phyloP scores from a whole-genome alignment of 2,888 invertebrate species.

The Tethea ocularis region DNA sequence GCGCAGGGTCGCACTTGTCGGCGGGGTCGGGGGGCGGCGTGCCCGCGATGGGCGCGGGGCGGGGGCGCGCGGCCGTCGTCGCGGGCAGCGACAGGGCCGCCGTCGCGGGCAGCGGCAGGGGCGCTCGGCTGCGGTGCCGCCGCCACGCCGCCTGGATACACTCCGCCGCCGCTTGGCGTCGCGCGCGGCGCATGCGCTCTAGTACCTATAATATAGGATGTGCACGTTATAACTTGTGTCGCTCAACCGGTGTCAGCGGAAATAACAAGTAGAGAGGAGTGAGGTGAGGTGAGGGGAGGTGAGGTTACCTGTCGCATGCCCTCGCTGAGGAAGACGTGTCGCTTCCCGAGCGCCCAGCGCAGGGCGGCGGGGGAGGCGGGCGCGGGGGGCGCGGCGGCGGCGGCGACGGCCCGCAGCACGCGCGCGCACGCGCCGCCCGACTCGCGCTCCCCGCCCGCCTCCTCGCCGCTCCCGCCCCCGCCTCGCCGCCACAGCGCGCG shows the following conservation, averaged over 20 bases:
- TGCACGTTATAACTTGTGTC: too few species aligned
- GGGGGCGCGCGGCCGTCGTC: constrained; percentile 85
- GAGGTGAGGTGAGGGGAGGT: too few species aligned
- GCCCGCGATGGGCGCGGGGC: constrained; percentile 78
- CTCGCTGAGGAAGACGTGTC: constrained; percentile 97
- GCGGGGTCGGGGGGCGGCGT: constrained; percentile 93
- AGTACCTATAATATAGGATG: constrained; percentile 83
- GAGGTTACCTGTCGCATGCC: constrained; percentile 91
- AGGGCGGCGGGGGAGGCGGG: constrained; percentile 85
- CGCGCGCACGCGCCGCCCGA: constrained; percentile 84
- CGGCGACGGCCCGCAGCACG: constrained; percentile 91
- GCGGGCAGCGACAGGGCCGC: constrained; percentile 32
- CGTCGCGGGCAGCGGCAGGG: constrained; percentile 55
- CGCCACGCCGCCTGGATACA: constrained; percentile 94
- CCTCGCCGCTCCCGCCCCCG: constrained; percentile 81
- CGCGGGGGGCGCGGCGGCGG: constrained; percentile 91
- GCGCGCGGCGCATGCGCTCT: constrained; percentile 91
- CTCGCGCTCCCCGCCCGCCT: constrained; percentile 85
- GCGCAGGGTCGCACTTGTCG: constrained; percentile 94
- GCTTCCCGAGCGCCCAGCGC: constrained; percentile 95
- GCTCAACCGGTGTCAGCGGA: constrained; percentile 51
- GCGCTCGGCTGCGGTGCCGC: constrained; percentile 86
- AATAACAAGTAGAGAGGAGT: too few species aligned
- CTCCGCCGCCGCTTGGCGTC: constrained; percentile 91
- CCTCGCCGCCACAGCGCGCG: constrained; percentile 92